Conservation (phyloP, 2,888 invertebrate genomes). For the Odontomyia ornata region DNA sequence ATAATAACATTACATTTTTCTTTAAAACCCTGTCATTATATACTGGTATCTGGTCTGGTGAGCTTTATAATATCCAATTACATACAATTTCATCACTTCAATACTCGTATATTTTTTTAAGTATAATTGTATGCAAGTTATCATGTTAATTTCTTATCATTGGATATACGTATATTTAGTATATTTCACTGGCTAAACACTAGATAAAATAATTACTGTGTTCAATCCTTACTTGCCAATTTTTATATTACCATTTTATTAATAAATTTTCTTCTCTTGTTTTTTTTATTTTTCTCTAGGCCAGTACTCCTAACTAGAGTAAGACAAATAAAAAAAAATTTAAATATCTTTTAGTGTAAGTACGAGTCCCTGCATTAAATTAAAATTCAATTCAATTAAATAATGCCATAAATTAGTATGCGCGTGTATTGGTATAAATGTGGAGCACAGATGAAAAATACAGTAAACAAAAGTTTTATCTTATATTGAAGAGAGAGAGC, state of each 20-base stretch:
- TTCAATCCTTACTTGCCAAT: not conserved
- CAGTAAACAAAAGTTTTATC: not conserved
- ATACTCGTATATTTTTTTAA: constrained; percentile 6
- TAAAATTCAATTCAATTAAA: constrained; percentile 24
- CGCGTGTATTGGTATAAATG: constrained; percentile 4
- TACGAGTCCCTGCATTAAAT: constrained; percentile 41
- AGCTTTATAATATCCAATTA: constrained; percentile 35
- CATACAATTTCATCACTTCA: not conserved
- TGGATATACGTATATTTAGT: not conserved
- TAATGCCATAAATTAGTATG: constrained; percentile 42
- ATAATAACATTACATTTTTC: constrained; percentile 32
- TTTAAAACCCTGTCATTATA: constrained; percentile 46
- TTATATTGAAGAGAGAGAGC: not conserved
- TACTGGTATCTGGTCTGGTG: constrained; percentile 46
- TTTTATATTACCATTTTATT: not conserved
- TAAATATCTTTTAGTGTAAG: constrained; percentile 16
- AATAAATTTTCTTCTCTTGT: not conserved
- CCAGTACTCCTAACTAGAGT: constrained; percentile 19
- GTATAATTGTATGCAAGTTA: not conserved
- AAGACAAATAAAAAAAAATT: constrained; percentile 6
- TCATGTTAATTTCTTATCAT: not conserved
- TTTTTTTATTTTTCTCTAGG: constrained; percentile 2
- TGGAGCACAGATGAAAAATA: not conserved
- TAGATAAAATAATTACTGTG: not conserved
- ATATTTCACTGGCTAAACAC: constrained; percentile 33